Evolutionary conservation across 2,797 vertebrate species (phyloP).

Genomic region (Astyanax mexicanus): DNA sequence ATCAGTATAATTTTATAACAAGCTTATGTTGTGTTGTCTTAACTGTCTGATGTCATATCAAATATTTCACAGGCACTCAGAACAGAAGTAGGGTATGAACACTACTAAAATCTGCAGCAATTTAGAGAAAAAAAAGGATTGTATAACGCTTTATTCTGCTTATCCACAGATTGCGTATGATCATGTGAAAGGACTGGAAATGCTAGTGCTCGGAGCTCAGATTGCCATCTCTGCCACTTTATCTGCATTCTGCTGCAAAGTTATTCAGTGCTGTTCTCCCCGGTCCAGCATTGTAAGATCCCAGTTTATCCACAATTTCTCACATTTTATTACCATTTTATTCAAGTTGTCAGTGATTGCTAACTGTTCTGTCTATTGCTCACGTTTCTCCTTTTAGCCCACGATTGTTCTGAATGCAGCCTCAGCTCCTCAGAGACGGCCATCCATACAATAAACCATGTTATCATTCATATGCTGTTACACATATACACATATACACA

Average conservation of each 20-base stretch:
- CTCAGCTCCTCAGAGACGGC: constrained; percentile 42
- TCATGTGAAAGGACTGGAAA: background rate
- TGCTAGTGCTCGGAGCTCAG: background rate
- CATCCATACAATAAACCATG: background rate
- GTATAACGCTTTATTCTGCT: constrained; percentile 3
- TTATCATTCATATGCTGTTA: background rate
- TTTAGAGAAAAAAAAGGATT: too few species aligned
- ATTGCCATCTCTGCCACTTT: constrained; percentile 45
- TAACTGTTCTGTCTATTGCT: background rate
- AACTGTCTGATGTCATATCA: too few species aligned
- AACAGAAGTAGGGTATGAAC: background rate
- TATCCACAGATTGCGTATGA: background rate
- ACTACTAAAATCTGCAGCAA: background rate
- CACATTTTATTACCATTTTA: too few species aligned
- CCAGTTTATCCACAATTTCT: background rate
- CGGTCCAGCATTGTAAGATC: constrained; percentile 36
- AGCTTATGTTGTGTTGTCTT: too few species aligned
- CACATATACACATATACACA: background rate
- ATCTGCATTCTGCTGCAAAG: constrained; percentile 55
- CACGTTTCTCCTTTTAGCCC: constrained; percentile 63
- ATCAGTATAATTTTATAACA: too few species aligned
- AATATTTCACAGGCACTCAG: too few species aligned
- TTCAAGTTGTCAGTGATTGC: background rate
- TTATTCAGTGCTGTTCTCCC: constrained; percentile 48
- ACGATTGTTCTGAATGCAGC: constrained; percentile 70